Conservation (phyloP, 2,113 vertebrate species). For the Noturus placidus region DNA sequence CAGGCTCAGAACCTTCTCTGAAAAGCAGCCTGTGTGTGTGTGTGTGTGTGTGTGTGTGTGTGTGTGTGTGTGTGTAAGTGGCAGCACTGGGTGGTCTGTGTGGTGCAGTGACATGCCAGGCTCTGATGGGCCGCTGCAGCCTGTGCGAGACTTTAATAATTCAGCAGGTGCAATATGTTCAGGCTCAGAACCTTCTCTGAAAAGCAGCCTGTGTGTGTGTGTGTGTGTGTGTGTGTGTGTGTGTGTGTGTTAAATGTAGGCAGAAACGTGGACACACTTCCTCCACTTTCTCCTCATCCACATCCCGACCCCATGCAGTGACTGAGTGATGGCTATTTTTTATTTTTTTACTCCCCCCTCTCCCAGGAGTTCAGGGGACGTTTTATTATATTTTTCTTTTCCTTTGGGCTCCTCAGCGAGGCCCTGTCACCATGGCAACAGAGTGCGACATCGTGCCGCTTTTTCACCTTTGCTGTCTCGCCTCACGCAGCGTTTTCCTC, state of each 20-base stretch:
- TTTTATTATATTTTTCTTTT: constrained; percentile 71
- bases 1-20: constrained; percentile 63
- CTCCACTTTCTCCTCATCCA: constrained; percentile 51
- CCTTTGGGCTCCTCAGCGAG: not conserved
- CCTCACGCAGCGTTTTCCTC: constrained; percentile 71
- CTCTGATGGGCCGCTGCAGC: constrained; percentile 75
- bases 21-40: constrained; percentile 21
- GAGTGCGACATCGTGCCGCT: constrained; percentile 74
- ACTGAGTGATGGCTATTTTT: constrained; percentile 6
- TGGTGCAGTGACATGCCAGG: constrained; percentile 19
- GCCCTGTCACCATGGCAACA: constrained; percentile 27
- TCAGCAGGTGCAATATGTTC: constrained; percentile 82
- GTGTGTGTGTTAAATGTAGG: not conserved
- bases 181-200: constrained; percentile 63
- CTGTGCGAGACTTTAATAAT: constrained; percentile 85
- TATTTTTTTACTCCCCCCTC: not conserved
- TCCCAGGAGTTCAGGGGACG: constrained; percentile 29
- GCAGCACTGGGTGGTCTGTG: constrained; percentile 56
- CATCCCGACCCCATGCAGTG: constrained; percentile 48
- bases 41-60: not conserved
- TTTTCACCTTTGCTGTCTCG: constrained; percentile 82
- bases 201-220: not conserved
- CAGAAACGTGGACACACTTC: constrained; percentile 54
- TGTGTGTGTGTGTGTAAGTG: constrained; percentile 50
- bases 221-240: constrained; percentile 19